phyloP scores from a whole-genome alignment of 2,888 invertebrate genomes.

The Gortyna flavago region DNA sequence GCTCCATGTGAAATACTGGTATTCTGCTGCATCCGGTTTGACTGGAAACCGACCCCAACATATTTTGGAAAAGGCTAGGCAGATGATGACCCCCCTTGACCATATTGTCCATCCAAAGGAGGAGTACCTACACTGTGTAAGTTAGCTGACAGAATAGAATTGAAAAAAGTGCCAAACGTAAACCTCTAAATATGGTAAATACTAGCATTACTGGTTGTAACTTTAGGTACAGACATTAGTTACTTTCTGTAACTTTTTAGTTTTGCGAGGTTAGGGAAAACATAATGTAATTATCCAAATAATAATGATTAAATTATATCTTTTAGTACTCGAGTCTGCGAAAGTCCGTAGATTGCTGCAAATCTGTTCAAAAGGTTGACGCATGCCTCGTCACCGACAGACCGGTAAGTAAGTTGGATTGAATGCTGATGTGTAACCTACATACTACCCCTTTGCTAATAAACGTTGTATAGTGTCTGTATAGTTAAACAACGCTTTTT shows the following conservation, averaged over 20 bases:
- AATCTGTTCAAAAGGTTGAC: constrained; percentile 68
- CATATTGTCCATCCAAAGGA: too few relatives aligned
- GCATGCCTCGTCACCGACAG: constrained; percentile 69
- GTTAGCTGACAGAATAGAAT: too few relatives aligned
- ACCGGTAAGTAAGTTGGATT: constrained; percentile 66
- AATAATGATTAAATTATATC: background rate
- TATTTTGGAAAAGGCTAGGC: background rate
- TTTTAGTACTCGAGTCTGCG: constrained; percentile 70
- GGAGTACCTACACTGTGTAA: too few relatives aligned
- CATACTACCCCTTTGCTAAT: too few relatives aligned
- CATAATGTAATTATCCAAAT: background rate
- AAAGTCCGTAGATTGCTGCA: constrained; percentile 63
- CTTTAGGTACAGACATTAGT: background rate
- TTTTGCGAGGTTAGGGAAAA: background rate
- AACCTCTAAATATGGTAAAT: background rate
- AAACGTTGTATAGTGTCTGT: too few relatives aligned
- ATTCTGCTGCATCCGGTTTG: background rate
- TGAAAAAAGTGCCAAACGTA: background rate
- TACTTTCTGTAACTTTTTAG: background rate
- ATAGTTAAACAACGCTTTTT: too few relatives aligned
- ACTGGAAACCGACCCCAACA: too few relatives aligned
- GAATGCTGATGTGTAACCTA: background rate
- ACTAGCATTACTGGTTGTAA: background rate
- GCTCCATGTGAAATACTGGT: background rate
- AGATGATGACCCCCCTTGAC: background rate